Evolutionary conservation across 2,888 invertebrate genomes (phyloP), one percentile per base, ranked within the genome.

Genomic region (Strigamia crassipes): DNA sequence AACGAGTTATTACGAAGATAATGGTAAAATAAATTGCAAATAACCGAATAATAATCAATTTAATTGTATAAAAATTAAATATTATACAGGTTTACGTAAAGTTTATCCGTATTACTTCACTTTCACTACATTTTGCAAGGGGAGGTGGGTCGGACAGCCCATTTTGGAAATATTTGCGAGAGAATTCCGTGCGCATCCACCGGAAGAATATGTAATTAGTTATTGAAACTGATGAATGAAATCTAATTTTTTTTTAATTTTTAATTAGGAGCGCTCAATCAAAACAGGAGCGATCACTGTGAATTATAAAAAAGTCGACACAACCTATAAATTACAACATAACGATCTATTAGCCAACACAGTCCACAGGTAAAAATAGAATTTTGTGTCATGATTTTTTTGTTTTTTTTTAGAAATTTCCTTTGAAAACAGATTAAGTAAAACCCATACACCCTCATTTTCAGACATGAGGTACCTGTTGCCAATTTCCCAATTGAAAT

Each of bases 381-480:
- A 13, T 9, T n/a, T 42, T 42, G 46, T 13, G n/a, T 8, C 31
- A 41, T 23, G 5, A 18, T 80, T 21, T 18, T 18, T 38, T 42
- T 27, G 27, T 27, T 78, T 73, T 38, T n/a, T 78, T 80, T 13
- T 80, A 51, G 80, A 46, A 38, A 56, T 31, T 46, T 56, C 51
- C 46, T 42, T 31, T 80, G 56, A 80, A 79, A 80, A 51, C 80
- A 80, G 51, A 51, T 80, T 31, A 42, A 31, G 80, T 73, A 73
- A 73, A 73, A 73, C 27, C 73, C 73, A 51, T 78, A 34, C 31
- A 79, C 81, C 81, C 66, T 56, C 78, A 80, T 81, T 56, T 79
- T 89, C 94, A 96, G 97, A 93, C 99, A 99, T 92, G 99, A 99
- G 93, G 96, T 97, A 90, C 97, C 98, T 89, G 97, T 99, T 90